A percentile compares a stretch with the other conserved stretches of the same genome.
Evolutionary conservation across 1,140 invertebrate species (phyloP).

Genomic region (Drosophila neocordata): DNA sequence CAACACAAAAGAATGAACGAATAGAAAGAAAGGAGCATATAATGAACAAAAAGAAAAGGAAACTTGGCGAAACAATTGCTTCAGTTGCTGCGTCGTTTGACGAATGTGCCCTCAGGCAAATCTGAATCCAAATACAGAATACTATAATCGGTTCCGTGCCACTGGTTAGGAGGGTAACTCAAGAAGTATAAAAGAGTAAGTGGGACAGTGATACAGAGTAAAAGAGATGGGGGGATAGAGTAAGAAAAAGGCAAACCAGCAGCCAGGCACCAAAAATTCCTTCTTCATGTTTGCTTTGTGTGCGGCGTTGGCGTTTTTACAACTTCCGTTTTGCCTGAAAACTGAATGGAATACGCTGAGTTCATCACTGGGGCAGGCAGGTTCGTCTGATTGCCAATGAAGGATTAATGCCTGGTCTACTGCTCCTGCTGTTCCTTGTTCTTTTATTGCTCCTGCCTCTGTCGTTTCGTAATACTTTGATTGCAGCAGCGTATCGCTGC

Average conservation of each 20-base stretch:
- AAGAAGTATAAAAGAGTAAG: slow-evolving; percentile 1
- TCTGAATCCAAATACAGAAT: slow-evolving; percentile 73
- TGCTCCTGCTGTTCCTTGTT: no score
- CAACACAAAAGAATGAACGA: slow-evolving; percentile 39
- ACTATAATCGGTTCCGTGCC: slow-evolving; percentile 80
- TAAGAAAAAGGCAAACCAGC: slow-evolving; percentile 34
- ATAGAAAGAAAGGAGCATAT: slow-evolving; percentile 43
- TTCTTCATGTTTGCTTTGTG: slow-evolving; percentile 71
- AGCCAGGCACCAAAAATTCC: slow-evolving; percentile 53
- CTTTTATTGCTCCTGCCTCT: slow-evolving; percentile 20
- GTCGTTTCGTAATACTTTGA: slow-evolving; percentile 51
- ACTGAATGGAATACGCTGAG: slow-evolving; percentile 23
- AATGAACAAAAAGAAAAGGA: slow-evolving; percentile 62
- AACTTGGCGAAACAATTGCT: slow-evolving; percentile 79
- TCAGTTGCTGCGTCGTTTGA: slow-evolving; percentile 68
- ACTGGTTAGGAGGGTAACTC: slow-evolving; percentile 55
- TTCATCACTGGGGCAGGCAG: slow-evolving; percentile 49
- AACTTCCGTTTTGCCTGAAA: slow-evolving; percentile 59
- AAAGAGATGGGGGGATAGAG: neutral
- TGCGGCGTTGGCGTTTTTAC: slow-evolving; percentile 76
- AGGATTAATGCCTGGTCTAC: slow-evolving; percentile 62
- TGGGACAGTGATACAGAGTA: neutral
- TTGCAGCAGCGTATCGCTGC: slow-evolving; percentile 71
- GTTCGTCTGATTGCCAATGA: slow-evolving; percentile 71
- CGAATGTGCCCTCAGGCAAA: slow-evolving; percentile 73